These are phyloP conservation scores for Gastrophysa polygoni DNA, from an alignment of 2,888 invertebrate species.

Conservation along the genomic window DNA sequence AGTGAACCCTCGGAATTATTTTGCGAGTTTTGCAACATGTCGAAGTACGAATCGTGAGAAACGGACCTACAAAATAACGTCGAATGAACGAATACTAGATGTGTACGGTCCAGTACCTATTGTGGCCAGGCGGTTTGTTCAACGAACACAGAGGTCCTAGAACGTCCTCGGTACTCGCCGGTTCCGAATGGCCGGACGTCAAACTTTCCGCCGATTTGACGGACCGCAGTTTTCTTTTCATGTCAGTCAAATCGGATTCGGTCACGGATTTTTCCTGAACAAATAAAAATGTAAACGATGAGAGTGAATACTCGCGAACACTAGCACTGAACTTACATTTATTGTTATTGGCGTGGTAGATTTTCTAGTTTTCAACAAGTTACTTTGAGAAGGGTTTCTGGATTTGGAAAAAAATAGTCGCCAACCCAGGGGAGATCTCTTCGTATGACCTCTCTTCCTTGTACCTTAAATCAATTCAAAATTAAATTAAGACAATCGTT, in stretches of 20 bases:
- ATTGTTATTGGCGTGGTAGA: slow-evolving; percentile 60
- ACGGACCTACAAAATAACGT: slow-evolving; percentile 66
- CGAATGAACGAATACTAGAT: neutral
- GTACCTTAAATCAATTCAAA: slow-evolving; percentile 51
- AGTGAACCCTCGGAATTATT: slow-evolving; percentile 58
- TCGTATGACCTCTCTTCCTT: slow-evolving; percentile 67
- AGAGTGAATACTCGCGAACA: neutral
- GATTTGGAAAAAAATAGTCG: slow-evolving; percentile 73
- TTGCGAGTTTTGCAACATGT: slow-evolving; percentile 69
- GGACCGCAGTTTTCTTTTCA: slow-evolving; percentile 63
- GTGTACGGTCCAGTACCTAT: slow-evolving; percentile 48
- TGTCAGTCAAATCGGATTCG: slow-evolving; percentile 55
- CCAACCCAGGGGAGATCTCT: slow-evolving; percentile 78
- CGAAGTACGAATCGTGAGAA: slow-evolving; percentile 94
- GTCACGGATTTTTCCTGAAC: slow-evolving; percentile 58
- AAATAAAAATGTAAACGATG: slow-evolving; percentile 28
- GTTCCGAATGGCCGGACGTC: slow-evolving; percentile 58
- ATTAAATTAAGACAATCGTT: too few species aligned
- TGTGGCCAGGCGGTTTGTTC: slow-evolving; percentile 62
- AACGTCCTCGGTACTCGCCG: slow-evolving; percentile 53
- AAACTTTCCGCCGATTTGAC: slow-evolving; percentile 76
- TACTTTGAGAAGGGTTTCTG: slow-evolving; percentile 57
- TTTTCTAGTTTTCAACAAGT: slow-evolving; percentile 58
- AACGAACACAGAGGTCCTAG: slow-evolving; percentile 58
- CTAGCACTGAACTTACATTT: slow-evolving; percentile 33